phyloP scores from a whole-genome alignment of 2,888 invertebrate species.

The Caenorhabditis angaria region DNA sequence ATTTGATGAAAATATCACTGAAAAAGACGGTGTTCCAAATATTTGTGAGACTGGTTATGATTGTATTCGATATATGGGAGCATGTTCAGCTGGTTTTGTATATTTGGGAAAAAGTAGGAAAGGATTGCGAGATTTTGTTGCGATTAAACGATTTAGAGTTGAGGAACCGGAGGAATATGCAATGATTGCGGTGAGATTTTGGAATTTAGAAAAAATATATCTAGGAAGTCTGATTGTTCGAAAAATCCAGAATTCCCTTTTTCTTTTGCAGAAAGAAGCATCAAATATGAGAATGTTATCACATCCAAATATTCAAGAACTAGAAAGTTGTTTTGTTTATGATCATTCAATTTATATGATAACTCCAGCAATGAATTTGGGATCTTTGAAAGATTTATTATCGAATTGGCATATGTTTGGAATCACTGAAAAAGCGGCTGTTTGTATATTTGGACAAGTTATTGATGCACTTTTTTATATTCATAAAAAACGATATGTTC shows the following conservation, averaged over 20 bases:
- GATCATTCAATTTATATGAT: constrained; percentile 26
- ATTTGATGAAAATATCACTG: background rate
- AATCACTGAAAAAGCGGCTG: constrained; percentile 84
- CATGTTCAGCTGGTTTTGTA: constrained; percentile 24
- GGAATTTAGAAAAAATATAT: too few species aligned
- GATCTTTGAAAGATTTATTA: constrained; percentile 43
- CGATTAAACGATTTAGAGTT: constrained; percentile 29
- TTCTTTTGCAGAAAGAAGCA: constrained; percentile 41
- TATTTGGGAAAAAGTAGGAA: constrained; percentile 20
- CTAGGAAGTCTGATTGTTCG: too few species aligned
- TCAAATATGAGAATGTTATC: constrained; percentile 30
- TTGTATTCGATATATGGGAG: constrained; percentile 30
- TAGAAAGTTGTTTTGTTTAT: constrained; percentile 37
- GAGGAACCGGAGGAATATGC: constrained; percentile 33
- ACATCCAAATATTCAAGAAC: constrained; percentile 40
- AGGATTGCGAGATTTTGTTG: constrained; percentile 19
- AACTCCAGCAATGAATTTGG: constrained; percentile 31
- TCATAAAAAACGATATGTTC: constrained; percentile 85
- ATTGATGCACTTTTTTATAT: constrained; percentile 85
- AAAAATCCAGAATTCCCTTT: too few species aligned
- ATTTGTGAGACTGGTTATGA: constrained; percentile 20
- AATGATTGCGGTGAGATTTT: constrained; percentile 36
- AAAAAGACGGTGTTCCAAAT: constrained; percentile 22
- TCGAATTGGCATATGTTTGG: constrained; percentile 74
- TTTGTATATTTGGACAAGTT: constrained; percentile 83